phyloP scores from a whole-genome alignment of 2,113 vertebrate genomes.

The Helogale parvula region DNA sequence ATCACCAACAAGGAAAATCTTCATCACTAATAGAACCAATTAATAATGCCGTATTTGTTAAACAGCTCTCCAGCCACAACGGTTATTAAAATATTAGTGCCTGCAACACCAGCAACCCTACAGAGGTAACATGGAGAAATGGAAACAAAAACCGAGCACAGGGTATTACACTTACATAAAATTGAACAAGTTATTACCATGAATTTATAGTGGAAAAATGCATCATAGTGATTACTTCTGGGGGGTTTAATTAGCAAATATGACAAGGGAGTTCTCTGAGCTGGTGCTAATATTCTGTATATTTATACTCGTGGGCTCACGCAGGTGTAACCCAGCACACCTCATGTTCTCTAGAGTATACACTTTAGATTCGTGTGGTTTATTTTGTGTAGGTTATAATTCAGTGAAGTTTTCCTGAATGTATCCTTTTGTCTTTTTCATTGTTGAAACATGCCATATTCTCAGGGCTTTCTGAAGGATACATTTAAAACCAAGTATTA shows the following conservation, averaged over 20 bases:
- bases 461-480: conserved; percentile 21
- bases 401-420: not conserved
- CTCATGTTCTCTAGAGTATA: not conserved
- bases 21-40: not conserved
- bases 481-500: not conserved
- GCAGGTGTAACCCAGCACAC: not conserved
- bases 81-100: not conserved
- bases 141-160: not conserved
- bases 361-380: not conserved
- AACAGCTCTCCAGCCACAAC: not conserved
- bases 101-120: not conserved
- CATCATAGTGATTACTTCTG: not conserved
- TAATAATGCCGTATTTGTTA: not conserved
- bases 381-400: not conserved
- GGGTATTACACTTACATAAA: not conserved
- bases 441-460: not conserved
- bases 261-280: not conserved
- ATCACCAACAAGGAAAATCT: not conserved
- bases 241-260: not conserved
- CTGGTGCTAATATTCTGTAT: not conserved
- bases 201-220: not conserved
- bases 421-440: not conserved
- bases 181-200: not conserved
- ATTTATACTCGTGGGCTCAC: not conserved
- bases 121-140: not conserved